Base-by-base conservation (phyloP, 1,140 invertebrate species). In the Homalodisca vitripennis region DNA sequence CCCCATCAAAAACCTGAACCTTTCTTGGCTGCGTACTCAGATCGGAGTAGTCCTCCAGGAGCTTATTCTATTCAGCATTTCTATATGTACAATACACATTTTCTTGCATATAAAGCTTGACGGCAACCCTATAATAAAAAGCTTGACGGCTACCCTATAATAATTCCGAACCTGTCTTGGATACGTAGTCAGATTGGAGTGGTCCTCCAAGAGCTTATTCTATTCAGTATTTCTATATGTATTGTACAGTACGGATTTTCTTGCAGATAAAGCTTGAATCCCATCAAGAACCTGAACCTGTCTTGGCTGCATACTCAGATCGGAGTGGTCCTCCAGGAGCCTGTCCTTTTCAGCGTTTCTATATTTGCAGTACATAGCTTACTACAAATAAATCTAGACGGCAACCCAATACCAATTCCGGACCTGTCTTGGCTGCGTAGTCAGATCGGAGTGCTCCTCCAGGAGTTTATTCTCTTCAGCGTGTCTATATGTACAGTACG, bases 31-130 rank as follows among this genome's bases (percentile, higher is more conserved):
- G 12, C 81, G 90, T 3, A 80, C 81, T 22, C 84, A 89, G 66
- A 88, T 93, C 57, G 91, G 90, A 12, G 83, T 93, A 14, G 92
- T 94, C 0, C 87, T 89, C 1, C 92, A 94, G 80, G 91, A 94
- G 74, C 91, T 92, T 0, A 85, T 91, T 12, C 80, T 94, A 0
- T 94, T 93, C 71, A 88, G 87, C 31, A 87, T 85, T 1, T 88
- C 88, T 0, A 89, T 94, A n/a, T n/a, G n/a, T n/a, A n/a, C n/a
- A n/a, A n/a, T n/a, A n/a, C n/a, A n/a, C n/a, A n/a, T n/a, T n/a
- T n/a, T n/a, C n/a, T n/a, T n/a, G n/a, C n/a, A n/a, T n/a, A n/a
- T n/a, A n/a, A n/a, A n/a, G n/a, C n/a, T n/a, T n/a, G n/a, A n/a
- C n/a, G n/a, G n/a, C n/a, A n/a, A n/a, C n/a, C n/a, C n/a, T n/a